Conservation (phyloP, 2,888 invertebrate species). For the Tachina grossa region DNA sequence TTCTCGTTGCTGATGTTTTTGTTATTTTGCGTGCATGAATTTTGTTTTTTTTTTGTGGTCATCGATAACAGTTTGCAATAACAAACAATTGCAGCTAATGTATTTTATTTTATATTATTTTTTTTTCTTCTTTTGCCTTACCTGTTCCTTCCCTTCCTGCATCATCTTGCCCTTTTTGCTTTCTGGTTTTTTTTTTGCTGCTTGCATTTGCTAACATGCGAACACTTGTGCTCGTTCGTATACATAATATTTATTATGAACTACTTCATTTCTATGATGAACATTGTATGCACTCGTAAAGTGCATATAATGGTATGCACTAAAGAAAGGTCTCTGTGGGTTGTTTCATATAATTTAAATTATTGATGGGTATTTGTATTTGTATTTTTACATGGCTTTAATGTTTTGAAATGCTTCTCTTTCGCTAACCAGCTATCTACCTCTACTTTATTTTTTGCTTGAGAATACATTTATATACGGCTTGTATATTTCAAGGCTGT, state of each 20-base stretch:
- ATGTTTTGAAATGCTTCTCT: background rate
- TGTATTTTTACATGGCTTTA: conserved; percentile 16
- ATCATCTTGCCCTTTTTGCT: background rate
- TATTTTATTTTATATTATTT: conserved; percentile 30
- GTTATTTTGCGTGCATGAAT: conserved; percentile 35
- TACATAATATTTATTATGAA: conserved; percentile 37
- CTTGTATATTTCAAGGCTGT: no score
- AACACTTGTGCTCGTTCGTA: background rate
- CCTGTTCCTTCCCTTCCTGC: background rate
- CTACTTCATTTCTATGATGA: conserved; percentile 46
- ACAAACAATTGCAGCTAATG: conserved; percentile 56
- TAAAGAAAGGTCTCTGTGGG: conserved; percentile 31
- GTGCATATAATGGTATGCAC: no score
- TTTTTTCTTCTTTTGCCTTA: background rate
- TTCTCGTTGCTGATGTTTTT: conserved; percentile 19
- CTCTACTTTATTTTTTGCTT: background rate
- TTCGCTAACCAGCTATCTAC: background rate
- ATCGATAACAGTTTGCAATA: conserved; percentile 58
- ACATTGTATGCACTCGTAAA: conserved; percentile 11
- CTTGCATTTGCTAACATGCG: background rate
- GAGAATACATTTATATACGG: no score
- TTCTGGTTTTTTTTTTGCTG: background rate
- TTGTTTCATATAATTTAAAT: conserved; percentile 29
- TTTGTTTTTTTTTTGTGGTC: conserved; percentile 51
- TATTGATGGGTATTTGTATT: conserved; percentile 45